Percentiles rank a stretch among this genome's conserved stretches.
Conservation (phyloP, 2,888 invertebrate genomes). For the Drosophila subquinaria region DNA sequence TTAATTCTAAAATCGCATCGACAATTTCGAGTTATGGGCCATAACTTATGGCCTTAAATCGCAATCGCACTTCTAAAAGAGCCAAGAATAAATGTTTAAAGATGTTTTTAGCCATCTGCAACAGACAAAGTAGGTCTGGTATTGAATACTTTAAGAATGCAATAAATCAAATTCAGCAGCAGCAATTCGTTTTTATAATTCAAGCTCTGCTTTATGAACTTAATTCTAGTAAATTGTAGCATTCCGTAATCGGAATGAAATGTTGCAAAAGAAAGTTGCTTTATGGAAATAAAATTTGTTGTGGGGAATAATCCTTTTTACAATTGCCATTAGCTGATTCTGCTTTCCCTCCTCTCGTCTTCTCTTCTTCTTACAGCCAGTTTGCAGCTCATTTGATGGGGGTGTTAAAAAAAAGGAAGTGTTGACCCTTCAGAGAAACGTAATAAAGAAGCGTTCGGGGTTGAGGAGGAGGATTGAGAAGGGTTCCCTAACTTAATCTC, state of each 20-base stretch:
- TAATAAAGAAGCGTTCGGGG: constrained; percentile 28
- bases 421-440: constrained; percentile 27
- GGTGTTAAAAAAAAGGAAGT: constrained; percentile 10
- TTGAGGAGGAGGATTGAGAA: background rate
- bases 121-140: no score
- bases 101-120: no score
- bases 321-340: constrained; percentile 13
- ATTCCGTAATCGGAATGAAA: background rate
- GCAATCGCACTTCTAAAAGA: no score
- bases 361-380: constrained; percentile 1
- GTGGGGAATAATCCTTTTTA: background rate
- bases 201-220: no score
- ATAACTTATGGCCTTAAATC: no score
- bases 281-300: background rate
- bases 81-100: no score
- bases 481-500: constrained; percentile 61
- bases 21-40: no score
- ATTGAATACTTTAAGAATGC: no score
- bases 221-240: background rate
- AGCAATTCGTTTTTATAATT: background rate
- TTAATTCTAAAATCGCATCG: no score
- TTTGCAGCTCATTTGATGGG: constrained; percentile 31
- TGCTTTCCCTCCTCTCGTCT: background rate
- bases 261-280: constrained; percentile 10
- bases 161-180: no score